Evolutionary conservation across 2,113 vertebrate genomes (phyloP), one percentile per base, ranked within the genome.

Genomic region (Origma solitaria): DNA sequence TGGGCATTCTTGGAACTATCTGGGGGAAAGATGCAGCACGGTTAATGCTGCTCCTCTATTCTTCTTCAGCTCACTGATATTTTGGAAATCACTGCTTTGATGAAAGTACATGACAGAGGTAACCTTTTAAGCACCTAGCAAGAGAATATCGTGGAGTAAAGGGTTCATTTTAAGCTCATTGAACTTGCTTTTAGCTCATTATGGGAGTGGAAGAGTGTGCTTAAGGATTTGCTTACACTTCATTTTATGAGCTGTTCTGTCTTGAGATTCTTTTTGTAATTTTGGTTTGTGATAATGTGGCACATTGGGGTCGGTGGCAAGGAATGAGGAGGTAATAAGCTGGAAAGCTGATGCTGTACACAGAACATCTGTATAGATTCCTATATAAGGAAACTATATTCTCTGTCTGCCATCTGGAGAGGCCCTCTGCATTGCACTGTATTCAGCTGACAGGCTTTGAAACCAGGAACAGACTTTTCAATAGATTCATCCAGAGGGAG

Each of bases 211-310:
- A 90, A 82, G 90, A 88, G 45, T 13, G 38, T 61, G 44, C 60
- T 92, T 40, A 72, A 96, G 91, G 79, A 94, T 88, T 94, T 96
- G 66, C 71, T 94, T 95, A 70, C 11, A 2, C 57, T 80, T 91
- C 5, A 10, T 50, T 91, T 94, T 82, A 88, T 85, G 58, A 95
- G 40, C 50, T 81, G 20, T 31, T 86, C 68, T 83, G 62, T 85
- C 79, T 88, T 87, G 86, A 95, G 89, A 65, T 91, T 87, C 30
- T 73, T 92, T 76, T 38, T 72, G 73, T 89, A 60, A 47, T 94
- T 85, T 66, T 88, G 20, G n/a, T 80, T 62, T 83, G 72, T 90
- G 93, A 61, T 90, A 83, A 60, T 80, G 82, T 93, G 72, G 23
- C 64, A 60, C 37, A 23, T 37, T 82, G 53, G 68, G 76, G 69